Base-by-base conservation (phyloP, 2,797 vertebrate genomes). In the Syndactyla subalaris region DNA sequence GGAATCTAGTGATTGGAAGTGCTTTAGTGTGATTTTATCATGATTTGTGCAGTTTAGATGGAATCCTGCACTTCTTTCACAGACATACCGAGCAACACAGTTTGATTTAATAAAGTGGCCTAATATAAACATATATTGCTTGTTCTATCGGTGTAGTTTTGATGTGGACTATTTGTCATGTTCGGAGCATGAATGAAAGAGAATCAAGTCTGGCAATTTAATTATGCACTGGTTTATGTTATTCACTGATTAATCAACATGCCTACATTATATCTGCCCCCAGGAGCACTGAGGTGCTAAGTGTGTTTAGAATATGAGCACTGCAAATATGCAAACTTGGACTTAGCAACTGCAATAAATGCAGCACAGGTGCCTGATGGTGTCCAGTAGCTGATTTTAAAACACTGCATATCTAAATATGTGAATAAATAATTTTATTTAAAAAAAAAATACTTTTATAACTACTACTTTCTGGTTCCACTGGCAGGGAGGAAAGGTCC, bases 161-260 rank as follows among this genome's bases (percentile, higher is more conserved):
- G 15, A 43, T 48, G 48, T 72, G 43, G 43, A 63, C 30, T 66
- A 3, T 68, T 94, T 75, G 65, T 70, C 81, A 20, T 26, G 32
- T 77, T 88, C 58, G 72, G 27, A 78, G 54, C 87, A 68, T 85
- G 85, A 96, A 87, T 78, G 78, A 80, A 90, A 88, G 48, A 70
- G 57, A 93, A 87, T 79, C 9, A 63, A 77, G 48, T 65, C 71
- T 91, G 30, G 39, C 67, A 72, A 87, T 81, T 84, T 57, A 78
- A 88, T 94, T 93, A 43, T 71, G 51, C 39, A 51, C 43, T 80
- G 71, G 38, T 62, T 91, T 85, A 45, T 88, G 82, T 92, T 90
- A 34, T 63, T 93, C 41, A 55, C 27, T 61, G 46, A 45, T 83
- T 96, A 88, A 91, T 95, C 85, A 88, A 74, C 29, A 24, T 84